These are phyloP conservation scores for Hybognathus amarus DNA, from an alignment of 2,797 vertebrate genomes.

Conservation along the genomic window DNA sequence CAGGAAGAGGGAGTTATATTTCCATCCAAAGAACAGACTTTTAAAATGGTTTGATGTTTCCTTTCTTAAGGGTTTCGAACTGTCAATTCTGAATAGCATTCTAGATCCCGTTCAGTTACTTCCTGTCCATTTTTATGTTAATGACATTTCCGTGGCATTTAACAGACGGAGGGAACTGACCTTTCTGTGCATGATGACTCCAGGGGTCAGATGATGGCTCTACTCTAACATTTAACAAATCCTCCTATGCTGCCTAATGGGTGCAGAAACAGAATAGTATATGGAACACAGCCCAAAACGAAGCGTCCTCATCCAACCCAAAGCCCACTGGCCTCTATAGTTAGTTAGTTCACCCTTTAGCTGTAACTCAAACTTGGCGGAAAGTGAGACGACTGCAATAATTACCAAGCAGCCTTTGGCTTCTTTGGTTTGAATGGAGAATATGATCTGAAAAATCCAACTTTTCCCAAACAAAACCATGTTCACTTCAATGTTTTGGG, in stretches of 20 bases:
- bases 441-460: slow-evolving; percentile 33
- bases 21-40: background rate
- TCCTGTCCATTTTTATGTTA: slow-evolving; percentile 42
- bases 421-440: slow-evolving; percentile 34
- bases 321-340: slow-evolving; percentile 20
- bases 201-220: slow-evolving; percentile 36
- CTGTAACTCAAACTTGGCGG: slow-evolving; percentile 36
- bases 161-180: slow-evolving; percentile 20
- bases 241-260: slow-evolving; percentile 27
- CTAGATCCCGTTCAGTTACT: slow-evolving; percentile 1
- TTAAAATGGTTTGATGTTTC: background rate
- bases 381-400: slow-evolving; percentile 47
- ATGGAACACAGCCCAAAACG: slow-evolving; percentile 46
- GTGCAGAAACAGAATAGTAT: slow-evolving; percentile 23
- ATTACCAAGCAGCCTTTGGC: slow-evolving; percentile 24
- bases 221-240: slow-evolving; percentile 49
- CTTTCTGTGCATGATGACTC: slow-evolving; percentile 36
- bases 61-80: background rate
- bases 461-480: slow-evolving; percentile 33
- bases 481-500: slow-evolving; percentile 17
- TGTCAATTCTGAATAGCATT: background rate
- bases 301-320: slow-evolving; percentile 28
- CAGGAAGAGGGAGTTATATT: background rate
- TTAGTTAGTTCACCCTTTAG: slow-evolving; percentile 35
- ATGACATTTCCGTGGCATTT: slow-evolving; percentile 50